A percentile compares a stretch with the other conserved stretches of the same genome.
These are phyloP conservation scores for Artemia sp. DNA, from an alignment of 2,888 invertebrate species.

Conservation along the genomic window DNA sequence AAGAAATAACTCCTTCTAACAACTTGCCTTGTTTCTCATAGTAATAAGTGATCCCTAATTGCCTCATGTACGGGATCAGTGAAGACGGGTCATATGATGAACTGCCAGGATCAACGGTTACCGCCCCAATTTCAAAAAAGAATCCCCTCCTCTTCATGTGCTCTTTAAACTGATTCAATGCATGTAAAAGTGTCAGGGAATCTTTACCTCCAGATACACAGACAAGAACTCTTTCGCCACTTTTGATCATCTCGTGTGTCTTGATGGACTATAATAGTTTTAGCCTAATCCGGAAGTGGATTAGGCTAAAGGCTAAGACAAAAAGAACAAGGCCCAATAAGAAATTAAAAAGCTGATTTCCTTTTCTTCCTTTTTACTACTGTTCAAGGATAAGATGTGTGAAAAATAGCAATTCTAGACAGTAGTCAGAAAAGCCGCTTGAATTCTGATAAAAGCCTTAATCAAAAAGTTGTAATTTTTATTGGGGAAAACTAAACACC, in stretches of 20 bases:
- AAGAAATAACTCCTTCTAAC: constrained; percentile 13
- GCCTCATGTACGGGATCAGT: constrained; percentile 54
- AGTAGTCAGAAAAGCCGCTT: background rate
- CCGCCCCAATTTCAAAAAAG: constrained; percentile 48
- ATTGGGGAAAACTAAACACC: no score
- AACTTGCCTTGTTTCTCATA: constrained; percentile 48
- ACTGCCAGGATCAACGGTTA: constrained; percentile 54
- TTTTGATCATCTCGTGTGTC: constrained; percentile 63
- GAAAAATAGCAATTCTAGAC: background rate
- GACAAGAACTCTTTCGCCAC: constrained; percentile 63
- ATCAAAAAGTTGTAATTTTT: no score
- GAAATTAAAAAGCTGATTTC: no score
- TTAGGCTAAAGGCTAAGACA: no score
- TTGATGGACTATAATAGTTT: constrained; percentile 48
- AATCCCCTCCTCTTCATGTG: constrained; percentile 55
- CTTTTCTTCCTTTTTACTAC: background rate
- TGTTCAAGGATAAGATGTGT: background rate
- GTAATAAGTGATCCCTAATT: constrained; percentile 53
- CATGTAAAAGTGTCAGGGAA: constrained; percentile 65
- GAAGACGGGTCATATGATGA: constrained; percentile 42
- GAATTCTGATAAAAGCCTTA: no score
- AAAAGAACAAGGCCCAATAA: no score
- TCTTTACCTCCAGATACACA: constrained; percentile 69
- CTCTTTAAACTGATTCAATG: constrained; percentile 64
- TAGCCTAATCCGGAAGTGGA: no score